Conservation (phyloP, 2,113 vertebrate genomes). For the Phyllopteryx taeniolatus region DNA sequence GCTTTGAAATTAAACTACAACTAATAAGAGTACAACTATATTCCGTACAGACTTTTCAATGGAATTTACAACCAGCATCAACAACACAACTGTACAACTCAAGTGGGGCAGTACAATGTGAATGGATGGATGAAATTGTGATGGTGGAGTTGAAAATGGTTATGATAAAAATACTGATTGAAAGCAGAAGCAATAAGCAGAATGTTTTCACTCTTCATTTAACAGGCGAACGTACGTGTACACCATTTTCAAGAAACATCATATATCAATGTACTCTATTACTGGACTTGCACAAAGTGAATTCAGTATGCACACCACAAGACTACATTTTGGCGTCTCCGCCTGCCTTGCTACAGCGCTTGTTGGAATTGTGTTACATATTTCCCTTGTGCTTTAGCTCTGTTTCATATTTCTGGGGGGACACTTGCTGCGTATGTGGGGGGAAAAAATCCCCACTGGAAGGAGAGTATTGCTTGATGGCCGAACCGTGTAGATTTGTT, state of each 20-base stretch:
- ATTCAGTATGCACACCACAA: conserved; percentile 43
- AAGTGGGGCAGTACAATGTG: too few species aligned
- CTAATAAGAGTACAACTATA: background rate
- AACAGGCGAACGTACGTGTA: conserved; percentile 51
- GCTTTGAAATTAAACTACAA: too few species aligned
- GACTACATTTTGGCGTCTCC: conserved; percentile 52
- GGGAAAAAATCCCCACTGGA: conserved; percentile 42
- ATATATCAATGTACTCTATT: conserved; percentile 44
- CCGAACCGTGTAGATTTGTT: conserved; percentile 52
- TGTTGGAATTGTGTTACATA: conserved; percentile 63
- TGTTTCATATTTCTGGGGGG: conserved; percentile 55
- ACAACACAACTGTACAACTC: too few species aligned
- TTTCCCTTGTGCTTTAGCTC: conserved; percentile 67
- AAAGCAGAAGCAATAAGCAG: conserved; percentile 38
- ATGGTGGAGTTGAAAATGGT: background rate
- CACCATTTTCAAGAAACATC: conserved; percentile 44
- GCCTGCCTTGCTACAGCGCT: conserved; percentile 59
- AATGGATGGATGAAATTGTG: conserved; percentile 45
- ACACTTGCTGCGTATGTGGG: conserved; percentile 30
- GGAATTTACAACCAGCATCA: background rate
- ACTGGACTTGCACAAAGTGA: conserved; percentile 60
- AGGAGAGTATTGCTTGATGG: conserved; percentile 48
- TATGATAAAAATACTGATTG: background rate
- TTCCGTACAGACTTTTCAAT: background rate
- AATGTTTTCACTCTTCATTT: conserved; percentile 62